Evolutionary conservation across 2,113 vertebrate species (phyloP), one percentile per base, ranked within the genome.

Genomic region (Thomomys bottae): DNA sequence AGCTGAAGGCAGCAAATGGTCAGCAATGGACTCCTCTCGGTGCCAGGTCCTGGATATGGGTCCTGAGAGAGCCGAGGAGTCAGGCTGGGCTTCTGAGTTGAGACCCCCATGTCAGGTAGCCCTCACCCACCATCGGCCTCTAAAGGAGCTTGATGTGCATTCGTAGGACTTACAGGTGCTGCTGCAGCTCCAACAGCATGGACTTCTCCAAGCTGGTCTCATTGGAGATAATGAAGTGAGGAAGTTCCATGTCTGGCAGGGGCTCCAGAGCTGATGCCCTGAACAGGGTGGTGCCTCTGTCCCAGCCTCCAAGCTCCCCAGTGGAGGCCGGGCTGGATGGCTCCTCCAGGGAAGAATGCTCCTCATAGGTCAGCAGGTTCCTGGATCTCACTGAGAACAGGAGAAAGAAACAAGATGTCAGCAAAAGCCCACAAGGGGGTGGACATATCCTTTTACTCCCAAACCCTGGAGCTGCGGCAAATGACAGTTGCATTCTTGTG

Each of bases 331-430:
- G 97, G 91, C 97, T 96, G 32, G 98, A 97, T 0, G 98, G 96
- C 79, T 99, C 99, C 42, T 99, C 98, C 95, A 98, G 83, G 0
- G 97, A 96, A 40, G 97, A 96, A 40, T 97, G 97, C 30, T 98
- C 99, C 49, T 99, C 98, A 11, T 98, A 98, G 82, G 98, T 98
- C 40, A 99, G 96, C 90, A 99, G 98, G 97, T 96, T 99, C 90
- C 99, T 98, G 80, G 99, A 99, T 92, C 99, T 99, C 88, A 99
- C 99, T 99, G 85, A n/a, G 57, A 15, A 81, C 9, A 88, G 64
- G 96, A 71, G 89, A 72, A 92, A 82, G 87, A 54, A 66, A 42
- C n/a, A 92, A 54, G 54, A 30, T 36, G 18, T 95, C 14, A 95
- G 78, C 20, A 12, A 88, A 30, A 89, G 59, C 34, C 70, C 80